These are phyloP conservation scores for Rhorus exstirpatorius DNA, from an alignment of 2,888 invertebrate genomes.

Conservation along the genomic window DNA sequence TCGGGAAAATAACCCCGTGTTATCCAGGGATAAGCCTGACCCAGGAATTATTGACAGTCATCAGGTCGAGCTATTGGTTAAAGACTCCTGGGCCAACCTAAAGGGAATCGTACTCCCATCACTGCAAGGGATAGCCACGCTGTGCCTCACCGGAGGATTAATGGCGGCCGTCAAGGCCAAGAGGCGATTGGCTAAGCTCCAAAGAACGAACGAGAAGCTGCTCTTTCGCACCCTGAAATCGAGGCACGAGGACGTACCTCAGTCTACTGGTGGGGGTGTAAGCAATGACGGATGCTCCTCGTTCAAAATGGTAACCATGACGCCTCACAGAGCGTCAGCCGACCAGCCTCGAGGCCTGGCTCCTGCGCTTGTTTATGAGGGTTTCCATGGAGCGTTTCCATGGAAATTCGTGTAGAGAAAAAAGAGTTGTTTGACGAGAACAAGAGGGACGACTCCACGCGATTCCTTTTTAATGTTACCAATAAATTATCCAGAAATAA, in stretches of 20 bases:
- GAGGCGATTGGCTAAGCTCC: conserved; percentile 1
- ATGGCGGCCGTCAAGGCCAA: conserved; percentile 7
- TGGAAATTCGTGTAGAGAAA: too few relatives aligned
- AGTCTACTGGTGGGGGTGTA: conserved; percentile 37
- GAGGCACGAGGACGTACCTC: conserved; percentile 38
- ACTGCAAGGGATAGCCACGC: conserved; percentile 6
- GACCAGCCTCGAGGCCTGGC: too few relatives aligned
- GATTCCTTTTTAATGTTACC: too few relatives aligned
- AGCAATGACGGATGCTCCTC: neutral
- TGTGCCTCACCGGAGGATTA: conserved; percentile 6
- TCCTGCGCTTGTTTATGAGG: too few relatives aligned
- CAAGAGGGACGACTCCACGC: too few relatives aligned
- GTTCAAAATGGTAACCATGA: neutral
- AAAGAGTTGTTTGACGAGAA: too few relatives aligned
- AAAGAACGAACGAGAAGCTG: conserved; percentile 27
- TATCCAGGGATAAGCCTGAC: too few relatives aligned
- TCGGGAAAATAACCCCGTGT: neutral
- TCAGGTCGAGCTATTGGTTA: conserved; percentile 9
- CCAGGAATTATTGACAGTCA: conserved; percentile 2
- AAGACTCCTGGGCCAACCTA: conserved; percentile 24
- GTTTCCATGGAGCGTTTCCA: too few relatives aligned
- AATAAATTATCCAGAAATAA: too few relatives aligned
- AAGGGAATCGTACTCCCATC: conserved; percentile 6
- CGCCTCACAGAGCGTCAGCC: neutral
- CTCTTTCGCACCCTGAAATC: conserved; percentile 22